Evolutionary conservation across 1,140 invertebrate species (phyloP).

Genomic region (Eulimnadia texana): DNA sequence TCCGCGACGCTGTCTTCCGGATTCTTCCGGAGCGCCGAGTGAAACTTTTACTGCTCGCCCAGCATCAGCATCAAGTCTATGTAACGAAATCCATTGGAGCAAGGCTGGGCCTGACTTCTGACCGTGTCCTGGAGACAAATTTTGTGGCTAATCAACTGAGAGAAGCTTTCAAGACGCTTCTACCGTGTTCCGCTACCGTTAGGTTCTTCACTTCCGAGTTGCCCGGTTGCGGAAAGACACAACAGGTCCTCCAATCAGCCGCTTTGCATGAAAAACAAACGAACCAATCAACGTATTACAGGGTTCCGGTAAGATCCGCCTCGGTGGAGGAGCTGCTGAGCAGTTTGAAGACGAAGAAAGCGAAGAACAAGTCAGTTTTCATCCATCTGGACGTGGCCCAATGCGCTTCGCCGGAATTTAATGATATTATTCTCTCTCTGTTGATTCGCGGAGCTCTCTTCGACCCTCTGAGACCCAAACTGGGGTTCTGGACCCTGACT

Average conservation of each 20-base stretch:
- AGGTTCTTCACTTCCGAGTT: background rate
- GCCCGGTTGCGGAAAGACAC: slow-evolving; percentile 1
- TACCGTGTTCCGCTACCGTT: background rate
- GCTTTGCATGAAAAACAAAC: background rate
- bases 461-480: background rate
- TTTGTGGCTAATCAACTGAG: background rate
- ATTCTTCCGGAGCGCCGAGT: background rate
- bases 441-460: slow-evolving; percentile 5
- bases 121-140: background rate
- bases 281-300: background rate
- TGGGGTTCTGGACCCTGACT: slow-evolving; percentile 1
- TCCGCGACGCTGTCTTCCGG: background rate
- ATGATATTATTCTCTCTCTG: slow-evolving; percentile 7
- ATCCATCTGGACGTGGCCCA: slow-evolving; percentile 5
- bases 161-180: background rate
- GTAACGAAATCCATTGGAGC: slow-evolving; percentile 3
- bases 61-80: background rate
- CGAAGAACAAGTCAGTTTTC: background rate
- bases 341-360: slow-evolving; percentile 1
- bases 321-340: slow-evolving; percentile 1
- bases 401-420: background rate
- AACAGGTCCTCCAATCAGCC: slow-evolving; percentile 1
- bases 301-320: background rate
- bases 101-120: background rate
- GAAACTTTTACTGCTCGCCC: slow-evolving; percentile 1